Conservation (phyloP, 2,797 vertebrate genomes). For the Percopsis omiscomaycus region DNA sequence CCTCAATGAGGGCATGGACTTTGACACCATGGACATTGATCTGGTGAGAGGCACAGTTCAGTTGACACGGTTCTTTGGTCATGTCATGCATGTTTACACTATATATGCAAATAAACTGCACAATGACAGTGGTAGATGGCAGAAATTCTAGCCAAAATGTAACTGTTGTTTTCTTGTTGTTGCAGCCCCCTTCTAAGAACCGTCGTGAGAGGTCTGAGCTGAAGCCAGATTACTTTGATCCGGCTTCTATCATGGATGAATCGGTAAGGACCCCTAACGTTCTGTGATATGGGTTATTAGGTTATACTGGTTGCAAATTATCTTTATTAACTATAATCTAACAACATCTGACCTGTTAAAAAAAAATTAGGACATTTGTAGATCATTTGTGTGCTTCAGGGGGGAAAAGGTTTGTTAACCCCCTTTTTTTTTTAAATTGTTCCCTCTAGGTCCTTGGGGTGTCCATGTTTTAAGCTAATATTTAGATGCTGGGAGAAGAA, state of each 20-base stretch:
- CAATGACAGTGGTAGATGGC: too few species aligned
- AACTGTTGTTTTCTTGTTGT: conserved; percentile 25
- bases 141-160: neutral
- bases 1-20: conserved; percentile 99
- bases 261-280: conserved; percentile 82
- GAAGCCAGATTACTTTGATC: conserved; percentile 99
- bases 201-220: conserved; percentile 96
- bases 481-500: conserved; percentile 85
- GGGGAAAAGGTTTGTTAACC: conserved; percentile 34
- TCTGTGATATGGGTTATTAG: neutral
- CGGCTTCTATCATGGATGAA: conserved; percentile 99
- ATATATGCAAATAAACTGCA: too few species aligned
- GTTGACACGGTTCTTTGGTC: too few species aligned
- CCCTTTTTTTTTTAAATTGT: conserved; percentile 47
- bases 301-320: too few species aligned
- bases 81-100: too few species aligned
- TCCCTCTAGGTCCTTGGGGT: conserved; percentile 92
- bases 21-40: conserved; percentile 99
- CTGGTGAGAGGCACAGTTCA: conserved; percentile 81
- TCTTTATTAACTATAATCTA: neutral
- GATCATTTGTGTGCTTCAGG: conserved; percentile 29
- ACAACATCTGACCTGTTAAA: neutral
- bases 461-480: conserved; percentile 96
- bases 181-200: conserved; percentile 97
- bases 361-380: conserved; percentile 16